These are phyloP conservation scores for Agrotis clavis DNA, from an alignment of 2,888 invertebrate genomes.

Conservation along the genomic window DNA sequence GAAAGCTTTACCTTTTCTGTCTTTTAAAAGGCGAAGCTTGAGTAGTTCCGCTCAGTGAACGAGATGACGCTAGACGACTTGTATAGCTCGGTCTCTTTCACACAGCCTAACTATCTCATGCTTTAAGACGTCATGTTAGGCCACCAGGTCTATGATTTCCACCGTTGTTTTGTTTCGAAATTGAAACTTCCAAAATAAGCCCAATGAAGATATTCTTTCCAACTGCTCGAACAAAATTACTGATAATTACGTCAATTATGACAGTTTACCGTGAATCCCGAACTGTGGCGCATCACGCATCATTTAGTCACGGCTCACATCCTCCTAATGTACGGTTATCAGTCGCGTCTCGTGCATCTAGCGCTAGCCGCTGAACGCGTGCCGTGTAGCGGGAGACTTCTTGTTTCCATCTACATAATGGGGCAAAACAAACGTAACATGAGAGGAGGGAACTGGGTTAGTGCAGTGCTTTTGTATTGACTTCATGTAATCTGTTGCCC, in stretches of 20 bases:
- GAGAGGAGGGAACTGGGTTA: slow-evolving; percentile 47
- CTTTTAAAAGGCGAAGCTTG: too few species aligned
- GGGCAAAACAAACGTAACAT: slow-evolving; percentile 47
- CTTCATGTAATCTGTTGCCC: slow-evolving; percentile 3
- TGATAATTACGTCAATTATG: slow-evolving; percentile 5
- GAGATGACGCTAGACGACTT: too few species aligned
- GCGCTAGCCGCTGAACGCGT: slow-evolving; percentile 30
- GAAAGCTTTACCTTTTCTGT: neutral
- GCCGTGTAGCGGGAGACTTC: slow-evolving; percentile 50
- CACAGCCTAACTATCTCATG: too few species aligned
- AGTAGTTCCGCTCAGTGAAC: too few species aligned
- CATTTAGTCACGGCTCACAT: slow-evolving; percentile 51
- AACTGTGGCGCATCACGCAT: slow-evolving; percentile 30
- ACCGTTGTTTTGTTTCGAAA: neutral
- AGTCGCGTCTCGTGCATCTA: slow-evolving; percentile 31
- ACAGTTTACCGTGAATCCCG: slow-evolving; percentile 24
- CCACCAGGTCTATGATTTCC: neutral
- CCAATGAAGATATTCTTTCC: neutral
- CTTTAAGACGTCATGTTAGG: too few species aligned
- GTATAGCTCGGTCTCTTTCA: too few species aligned
- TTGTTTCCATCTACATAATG: slow-evolving; percentile 51
- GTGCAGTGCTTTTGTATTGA: slow-evolving; percentile 19
- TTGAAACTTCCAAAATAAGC: neutral
- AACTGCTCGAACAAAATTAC: neutral
- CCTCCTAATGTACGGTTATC: slow-evolving; percentile 51